Evolutionary conservation across 2,113 vertebrate species (phyloP).

Genomic region (Phrynosoma platyrhinos): DNA sequence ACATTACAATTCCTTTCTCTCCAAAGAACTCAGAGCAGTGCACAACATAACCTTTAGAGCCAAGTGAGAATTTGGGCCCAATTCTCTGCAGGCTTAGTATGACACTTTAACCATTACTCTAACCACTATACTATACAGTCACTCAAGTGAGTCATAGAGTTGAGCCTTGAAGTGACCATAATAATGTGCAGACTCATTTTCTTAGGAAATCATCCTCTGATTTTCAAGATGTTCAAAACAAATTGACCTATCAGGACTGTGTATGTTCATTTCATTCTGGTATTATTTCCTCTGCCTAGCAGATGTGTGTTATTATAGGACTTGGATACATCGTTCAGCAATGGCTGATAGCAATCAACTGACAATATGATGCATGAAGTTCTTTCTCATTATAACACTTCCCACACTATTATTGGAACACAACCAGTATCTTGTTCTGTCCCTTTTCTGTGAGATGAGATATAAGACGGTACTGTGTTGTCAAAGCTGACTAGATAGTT

Average conservation of each 20-base stretch:
- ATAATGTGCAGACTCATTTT: slow-evolving; percentile 30
- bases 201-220: slow-evolving; percentile 30
- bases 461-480: slow-evolving; percentile 67
- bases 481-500: slow-evolving; percentile 43
- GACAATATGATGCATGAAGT: slow-evolving; percentile 63
- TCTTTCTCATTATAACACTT: slow-evolving; percentile 59
- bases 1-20: too few species aligned
- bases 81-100: too few species aligned
- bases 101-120: too few species aligned
- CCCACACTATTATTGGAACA: slow-evolving; percentile 66
- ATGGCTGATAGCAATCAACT: slow-evolving; percentile 75
- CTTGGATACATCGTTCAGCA: slow-evolving; percentile 69
- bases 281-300: slow-evolving; percentile 60
- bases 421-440: slow-evolving; percentile 67
- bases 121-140: too few species aligned
- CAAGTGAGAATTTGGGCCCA: too few species aligned
- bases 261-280: slow-evolving; percentile 40
- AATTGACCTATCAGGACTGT: slow-evolving; percentile 24
- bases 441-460: slow-evolving; percentile 65
- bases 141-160: background rate
- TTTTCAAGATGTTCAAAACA: slow-evolving; percentile 46
- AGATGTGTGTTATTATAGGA: slow-evolving; percentile 68
- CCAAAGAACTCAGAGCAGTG: too few species aligned
- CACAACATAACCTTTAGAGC: too few species aligned
- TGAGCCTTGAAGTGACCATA: slow-evolving; percentile 27